These are phyloP conservation scores for Pitta sordida DNA, from an alignment of 2,113 vertebrate species.

Conservation along the genomic window DNA sequence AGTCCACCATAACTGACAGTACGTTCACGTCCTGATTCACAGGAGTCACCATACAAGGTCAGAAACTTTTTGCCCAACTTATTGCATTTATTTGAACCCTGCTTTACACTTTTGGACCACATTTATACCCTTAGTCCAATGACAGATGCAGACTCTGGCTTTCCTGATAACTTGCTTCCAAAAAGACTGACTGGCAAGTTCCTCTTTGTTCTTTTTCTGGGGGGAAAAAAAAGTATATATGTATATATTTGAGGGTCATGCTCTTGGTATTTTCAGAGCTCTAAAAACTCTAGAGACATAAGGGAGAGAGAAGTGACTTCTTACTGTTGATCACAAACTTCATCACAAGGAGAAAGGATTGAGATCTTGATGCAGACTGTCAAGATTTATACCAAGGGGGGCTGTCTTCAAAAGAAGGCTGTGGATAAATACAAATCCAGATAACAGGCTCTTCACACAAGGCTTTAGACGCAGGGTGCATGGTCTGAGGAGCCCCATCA, in stretches of 20 bases:
- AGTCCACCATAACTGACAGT: background rate
- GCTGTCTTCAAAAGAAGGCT: constrained; percentile 34
- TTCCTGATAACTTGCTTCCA: constrained; percentile 29
- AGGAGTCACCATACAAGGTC: background rate
- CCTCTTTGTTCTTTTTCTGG: constrained; percentile 39
- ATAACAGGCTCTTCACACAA: background rate
- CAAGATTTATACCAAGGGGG: constrained; percentile 42
- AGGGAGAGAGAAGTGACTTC: constrained; percentile 61
- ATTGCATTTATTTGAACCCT: background rate
- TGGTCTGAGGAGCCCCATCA: constrained; percentile 30
- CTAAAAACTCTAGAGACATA: constrained; percentile 60
- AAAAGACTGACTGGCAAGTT: constrained; percentile 66
- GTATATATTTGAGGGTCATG: constrained; percentile 51
- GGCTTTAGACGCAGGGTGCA: constrained; percentile 4
- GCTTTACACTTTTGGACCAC: background rate
- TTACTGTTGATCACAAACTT: constrained; percentile 57
- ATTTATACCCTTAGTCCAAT: background rate
- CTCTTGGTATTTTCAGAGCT: constrained; percentile 69
- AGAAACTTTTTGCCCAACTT: background rate
- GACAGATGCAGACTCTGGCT: constrained; percentile 30
- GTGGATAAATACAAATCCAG: constrained; percentile 46
- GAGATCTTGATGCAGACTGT: constrained; percentile 53
- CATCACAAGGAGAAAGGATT: constrained; percentile 28
- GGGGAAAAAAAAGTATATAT: background rate
- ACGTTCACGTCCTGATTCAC: background rate